Conservation (phyloP, 2,797 vertebrate genomes). For the Amazonetta brasiliensis region DNA sequence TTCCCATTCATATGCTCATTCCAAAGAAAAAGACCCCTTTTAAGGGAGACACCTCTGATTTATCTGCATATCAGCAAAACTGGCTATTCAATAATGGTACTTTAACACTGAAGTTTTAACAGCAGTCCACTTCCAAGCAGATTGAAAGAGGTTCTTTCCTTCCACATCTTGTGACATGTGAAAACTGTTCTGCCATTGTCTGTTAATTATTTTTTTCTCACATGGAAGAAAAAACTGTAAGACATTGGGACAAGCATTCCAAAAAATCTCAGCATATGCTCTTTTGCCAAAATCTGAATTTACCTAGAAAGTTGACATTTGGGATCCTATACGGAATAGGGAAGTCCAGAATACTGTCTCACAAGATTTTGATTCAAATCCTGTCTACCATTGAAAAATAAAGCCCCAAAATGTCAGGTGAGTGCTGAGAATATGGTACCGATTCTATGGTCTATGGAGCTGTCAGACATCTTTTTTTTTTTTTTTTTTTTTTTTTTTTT, state of each 20-base stretch:
- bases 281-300: neutral
- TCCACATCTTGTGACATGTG: neutral
- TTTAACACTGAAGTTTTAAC: neutral
- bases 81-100: neutral
- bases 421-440: neutral
- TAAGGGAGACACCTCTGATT: neutral
- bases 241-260: neutral
- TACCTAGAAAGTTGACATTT: accelerated
- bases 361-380: neutral
- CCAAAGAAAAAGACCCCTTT: neutral
- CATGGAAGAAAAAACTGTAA: neutral
- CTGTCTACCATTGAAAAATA: neutral
- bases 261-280: neutral
- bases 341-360: neutral
- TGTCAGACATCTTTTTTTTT: neutral
- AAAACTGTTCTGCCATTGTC: neutral
- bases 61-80: neutral
- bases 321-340: neutral
- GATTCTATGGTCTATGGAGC: neutral
- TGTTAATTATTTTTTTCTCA: neutral
- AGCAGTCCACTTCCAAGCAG: neutral
- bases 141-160: neutral
- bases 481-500: neutral
- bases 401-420: accelerated
- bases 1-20: neutral